Evolutionary conservation across 2,797 vertebrate species (phyloP).

Genomic region (Threskiornis aethiopicus): DNA sequence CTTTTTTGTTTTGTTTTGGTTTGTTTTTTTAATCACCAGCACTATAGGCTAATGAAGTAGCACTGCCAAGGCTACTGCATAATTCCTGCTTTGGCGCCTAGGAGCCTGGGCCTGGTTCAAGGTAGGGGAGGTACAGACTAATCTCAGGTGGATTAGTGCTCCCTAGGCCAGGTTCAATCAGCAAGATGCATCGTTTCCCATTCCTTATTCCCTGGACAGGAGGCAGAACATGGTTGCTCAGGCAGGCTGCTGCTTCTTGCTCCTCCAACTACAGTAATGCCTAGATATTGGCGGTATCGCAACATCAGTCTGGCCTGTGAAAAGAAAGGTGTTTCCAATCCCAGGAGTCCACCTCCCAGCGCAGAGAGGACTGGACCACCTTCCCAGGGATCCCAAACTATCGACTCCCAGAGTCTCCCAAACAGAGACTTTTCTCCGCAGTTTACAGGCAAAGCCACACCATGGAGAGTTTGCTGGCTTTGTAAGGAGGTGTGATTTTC

Average conservation of each 20-base stretch:
- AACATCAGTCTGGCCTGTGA: not conserved
- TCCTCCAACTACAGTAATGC: not conserved
- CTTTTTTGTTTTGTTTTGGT: not conserved
- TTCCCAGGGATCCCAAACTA: not conserved
- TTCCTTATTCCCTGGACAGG: not conserved
- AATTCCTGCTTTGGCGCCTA: not conserved
- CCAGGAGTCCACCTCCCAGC: not conserved
- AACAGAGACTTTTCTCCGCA: fast-evolving
- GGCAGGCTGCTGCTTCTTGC: not conserved
- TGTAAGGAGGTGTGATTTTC: not conserved
- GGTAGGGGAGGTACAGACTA: not conserved
- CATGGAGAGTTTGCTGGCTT: not conserved
- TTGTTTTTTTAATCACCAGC: not conserved
- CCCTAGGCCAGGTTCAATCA: not conserved
- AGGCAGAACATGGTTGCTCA: not conserved
- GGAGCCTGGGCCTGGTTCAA: not conserved
- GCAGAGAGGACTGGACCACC: not conserved
- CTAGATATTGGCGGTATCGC: fast-evolving
- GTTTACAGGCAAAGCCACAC: not conserved
- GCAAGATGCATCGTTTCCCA: not conserved
- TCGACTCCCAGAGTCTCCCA: not conserved
- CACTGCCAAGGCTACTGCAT: not conserved
- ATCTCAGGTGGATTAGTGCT: not conserved
- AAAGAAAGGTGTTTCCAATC: not conserved
- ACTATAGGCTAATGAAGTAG: not conserved